Conservation (phyloP, 2,113 vertebrate species). For the Struthio camelus region DNA sequence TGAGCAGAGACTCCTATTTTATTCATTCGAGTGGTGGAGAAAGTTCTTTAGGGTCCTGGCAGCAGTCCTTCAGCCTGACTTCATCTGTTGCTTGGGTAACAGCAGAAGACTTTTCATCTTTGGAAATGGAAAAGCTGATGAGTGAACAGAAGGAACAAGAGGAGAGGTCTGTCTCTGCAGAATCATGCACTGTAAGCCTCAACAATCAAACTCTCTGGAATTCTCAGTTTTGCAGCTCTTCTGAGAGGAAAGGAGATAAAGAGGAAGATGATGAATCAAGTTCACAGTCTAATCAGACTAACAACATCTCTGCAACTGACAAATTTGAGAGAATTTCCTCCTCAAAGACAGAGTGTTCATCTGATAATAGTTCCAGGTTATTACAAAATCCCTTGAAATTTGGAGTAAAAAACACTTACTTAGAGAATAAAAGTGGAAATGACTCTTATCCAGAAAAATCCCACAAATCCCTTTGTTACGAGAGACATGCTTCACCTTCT, state of each 20-base stretch:
- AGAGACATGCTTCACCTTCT: background rate
- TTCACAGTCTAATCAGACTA: background rate
- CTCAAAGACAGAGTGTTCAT: background rate
- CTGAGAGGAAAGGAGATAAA: slow-evolving; percentile 1
- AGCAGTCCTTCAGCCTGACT: slow-evolving; percentile 74
- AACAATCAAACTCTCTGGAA: background rate
- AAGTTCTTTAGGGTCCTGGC: slow-evolving; percentile 65
- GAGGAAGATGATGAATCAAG: background rate
- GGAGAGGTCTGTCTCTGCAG: background rate
- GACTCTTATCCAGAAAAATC: background rate
- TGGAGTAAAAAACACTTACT: background rate
- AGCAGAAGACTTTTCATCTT: slow-evolving; percentile 42
- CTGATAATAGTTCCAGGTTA: background rate
- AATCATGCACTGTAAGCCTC: background rate
- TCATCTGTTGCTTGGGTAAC: slow-evolving; percentile 68
- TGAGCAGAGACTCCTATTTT: slow-evolving; percentile 45
- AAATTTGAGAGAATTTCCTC: background rate
- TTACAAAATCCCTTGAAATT: background rate
- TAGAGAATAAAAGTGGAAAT: background rate
- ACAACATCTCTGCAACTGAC: background rate
- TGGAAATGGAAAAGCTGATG: slow-evolving; percentile 1
- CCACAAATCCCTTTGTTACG: background rate
- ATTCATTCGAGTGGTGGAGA: slow-evolving; percentile 30
- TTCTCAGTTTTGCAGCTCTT: slow-evolving; percentile 12
- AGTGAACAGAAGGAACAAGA: slow-evolving; percentile 41